A percentile compares a stretch with the other conserved stretches of the same genome.
These are phyloP conservation scores for Phyllostomus hastatus DNA, from an alignment of 2,113 vertebrate species.

Conservation along the genomic window DNA sequence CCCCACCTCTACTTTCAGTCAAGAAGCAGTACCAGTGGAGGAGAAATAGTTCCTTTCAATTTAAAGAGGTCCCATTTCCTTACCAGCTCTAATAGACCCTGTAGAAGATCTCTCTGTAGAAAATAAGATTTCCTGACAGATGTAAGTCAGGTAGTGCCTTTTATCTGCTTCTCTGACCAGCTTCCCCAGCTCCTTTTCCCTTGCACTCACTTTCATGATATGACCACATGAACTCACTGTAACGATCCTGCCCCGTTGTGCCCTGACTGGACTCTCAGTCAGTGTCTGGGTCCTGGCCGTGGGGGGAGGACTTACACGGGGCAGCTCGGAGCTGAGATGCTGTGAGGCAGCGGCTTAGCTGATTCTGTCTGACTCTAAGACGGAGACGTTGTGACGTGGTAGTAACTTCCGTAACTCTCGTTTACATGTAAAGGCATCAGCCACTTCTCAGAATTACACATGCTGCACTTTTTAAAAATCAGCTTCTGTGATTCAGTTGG, in stretches of 20 bases:
- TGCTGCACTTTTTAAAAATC: neutral
- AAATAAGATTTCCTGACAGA: neutral
- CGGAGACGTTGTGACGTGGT: neutral
- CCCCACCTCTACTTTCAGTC: neutral
- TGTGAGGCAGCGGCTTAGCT: neutral
- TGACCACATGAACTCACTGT: neutral
- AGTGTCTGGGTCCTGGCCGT: accelerated
- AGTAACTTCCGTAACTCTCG: neutral
- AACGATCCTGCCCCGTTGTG: accelerated
- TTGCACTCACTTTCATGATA: neutral
- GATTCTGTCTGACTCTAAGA: neutral
- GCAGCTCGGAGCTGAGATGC: neutral
- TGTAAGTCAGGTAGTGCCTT: too few species aligned
- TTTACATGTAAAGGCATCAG: neutral
- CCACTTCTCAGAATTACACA: neutral
- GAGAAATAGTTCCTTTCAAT: neutral
- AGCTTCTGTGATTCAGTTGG: neutral
- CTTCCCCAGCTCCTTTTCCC: neutral
- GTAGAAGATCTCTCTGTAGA: neutral
- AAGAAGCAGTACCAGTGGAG: neutral
- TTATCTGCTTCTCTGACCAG: neutral
- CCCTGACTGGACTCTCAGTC: neutral
- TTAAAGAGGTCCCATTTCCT: neutral
- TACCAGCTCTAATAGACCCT: neutral
- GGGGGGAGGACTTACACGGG: neutral